Percentiles rank a stretch among this genome's conserved stretches.
These are phyloP conservation scores for Malurus cyaneus DNA, from an alignment of 2,113 vertebrate genomes.

Conservation along the genomic window DNA sequence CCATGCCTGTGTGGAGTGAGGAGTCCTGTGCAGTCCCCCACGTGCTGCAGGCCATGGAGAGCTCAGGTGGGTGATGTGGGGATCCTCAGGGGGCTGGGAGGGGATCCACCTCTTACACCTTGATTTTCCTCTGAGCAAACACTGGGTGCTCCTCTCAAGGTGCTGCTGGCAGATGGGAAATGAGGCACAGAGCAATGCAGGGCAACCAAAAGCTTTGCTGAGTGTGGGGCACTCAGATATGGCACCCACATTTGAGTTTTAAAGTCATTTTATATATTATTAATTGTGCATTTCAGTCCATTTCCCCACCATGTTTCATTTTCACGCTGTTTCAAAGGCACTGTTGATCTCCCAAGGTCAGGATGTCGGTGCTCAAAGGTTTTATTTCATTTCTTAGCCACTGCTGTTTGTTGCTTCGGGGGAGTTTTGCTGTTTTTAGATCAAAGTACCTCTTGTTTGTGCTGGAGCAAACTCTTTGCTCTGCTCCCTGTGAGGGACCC, in stretches of 20 bases:
- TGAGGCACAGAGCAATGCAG: rapidly evolving
- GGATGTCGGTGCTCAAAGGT: not conserved
- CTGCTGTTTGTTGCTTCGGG: not conserved
- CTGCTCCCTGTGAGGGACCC: not conserved
- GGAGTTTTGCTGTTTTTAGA: conserved; percentile 5
- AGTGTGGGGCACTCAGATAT: not conserved
- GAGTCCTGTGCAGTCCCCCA: rapidly evolving
- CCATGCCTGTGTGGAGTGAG: conserved; percentile 1
- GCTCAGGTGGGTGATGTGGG: conserved; percentile 27
- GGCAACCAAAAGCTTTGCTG: not conserved
- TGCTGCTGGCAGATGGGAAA: not conserved
- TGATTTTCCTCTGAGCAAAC: rapidly evolving
- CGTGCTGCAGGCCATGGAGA: conserved; percentile 38
- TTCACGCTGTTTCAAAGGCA: not conserved
- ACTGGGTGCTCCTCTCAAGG: rapidly evolving
- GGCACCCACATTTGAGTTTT: not conserved
- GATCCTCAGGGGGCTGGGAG: rapidly evolving
- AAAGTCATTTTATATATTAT: not conserved
- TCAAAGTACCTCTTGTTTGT: conserved; percentile 41
- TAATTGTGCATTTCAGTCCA: not conserved
- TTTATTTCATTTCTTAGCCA: not conserved
- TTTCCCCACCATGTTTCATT: not conserved
- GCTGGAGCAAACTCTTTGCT: not conserved
- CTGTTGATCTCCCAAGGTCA: not conserved
- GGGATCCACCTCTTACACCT: not conserved